Percentiles rank a stretch among this genome's conserved stretches.
Conservation (phyloP, 2,797 vertebrate species). For the Otolemur crassicaudatus region DNA sequence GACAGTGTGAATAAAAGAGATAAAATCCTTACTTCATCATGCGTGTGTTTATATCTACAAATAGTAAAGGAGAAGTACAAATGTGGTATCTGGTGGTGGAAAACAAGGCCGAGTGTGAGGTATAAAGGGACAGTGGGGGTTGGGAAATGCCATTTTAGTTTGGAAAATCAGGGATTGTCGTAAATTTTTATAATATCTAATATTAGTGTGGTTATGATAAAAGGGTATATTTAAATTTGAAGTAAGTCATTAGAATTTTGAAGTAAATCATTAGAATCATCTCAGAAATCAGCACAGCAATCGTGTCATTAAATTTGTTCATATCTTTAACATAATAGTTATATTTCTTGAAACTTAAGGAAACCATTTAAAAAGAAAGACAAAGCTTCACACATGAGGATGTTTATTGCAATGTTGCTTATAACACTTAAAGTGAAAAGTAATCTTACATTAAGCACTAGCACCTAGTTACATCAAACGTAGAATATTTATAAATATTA, state of each 20-base stretch:
- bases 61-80: background rate
- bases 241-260: background rate
- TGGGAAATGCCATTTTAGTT: background rate
- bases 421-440: conserved; percentile 31
- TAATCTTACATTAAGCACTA: background rate
- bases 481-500: background rate
- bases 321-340: background rate
- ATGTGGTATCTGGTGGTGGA: background rate
- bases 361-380: background rate
- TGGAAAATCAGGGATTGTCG: background rate
- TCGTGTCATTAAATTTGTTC: background rate
- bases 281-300: background rate
- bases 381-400: background rate
- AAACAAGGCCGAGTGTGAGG: background rate
- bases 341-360: background rate
- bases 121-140: background rate
- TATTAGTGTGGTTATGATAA: background rate
- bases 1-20: background rate
- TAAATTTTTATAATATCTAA: background rate
- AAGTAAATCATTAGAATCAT: background rate
- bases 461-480: background rate
- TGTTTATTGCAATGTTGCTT: background rate
- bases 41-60: background rate
- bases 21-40: background rate
- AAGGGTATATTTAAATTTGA: background rate